Base-by-base conservation (phyloP, 1,140 invertebrate genomes). In the Hyles euphorbiae region DNA sequence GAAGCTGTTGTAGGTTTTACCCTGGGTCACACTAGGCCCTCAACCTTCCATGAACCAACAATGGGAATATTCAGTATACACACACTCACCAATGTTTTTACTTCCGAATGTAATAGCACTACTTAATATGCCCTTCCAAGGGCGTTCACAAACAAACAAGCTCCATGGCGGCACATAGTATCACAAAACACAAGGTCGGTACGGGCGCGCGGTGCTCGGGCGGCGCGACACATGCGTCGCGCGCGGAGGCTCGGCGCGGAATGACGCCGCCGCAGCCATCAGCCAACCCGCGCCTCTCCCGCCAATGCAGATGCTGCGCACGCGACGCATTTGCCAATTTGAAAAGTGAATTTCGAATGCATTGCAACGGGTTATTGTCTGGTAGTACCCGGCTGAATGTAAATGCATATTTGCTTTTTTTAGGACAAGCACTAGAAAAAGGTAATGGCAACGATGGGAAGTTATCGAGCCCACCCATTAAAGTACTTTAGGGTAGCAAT, bases 161-260 rank as follows among this genome's bases (percentile, higher is more conserved):
- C 65, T 76, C 67, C 80, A 82, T 76, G 75, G 70, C 80, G 83
- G 72, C 78, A 87, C 79, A 81, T 62, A 62, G 60, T 52, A 64
- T 65, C 79, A 83, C 81, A 71, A 22, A 59, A 53, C 67, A 76
- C 71, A 67, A 60, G 47, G 58, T 61, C 12, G 51, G 34, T 56
- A 50, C 7, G 47, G 8, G 8, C 36, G 36, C 36, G 36, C 36
- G 36, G 8, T 40, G 36, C 36, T 40, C 36, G 36, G 4, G 36
- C 36, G 36, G 36, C 36, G 36, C 84, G 81, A 83, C 84, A 82
- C 79, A 58, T 46, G 22, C 57, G 74, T 83, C 82, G 76, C 81
- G 78, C 72, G 74, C 74, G 74, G 78, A 82, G 82, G 74, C 73
- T 81, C 65, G 71, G 74, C 84, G 81, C 84, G 78, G 70, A 83